These are phyloP conservation scores for Rhinogobius similis DNA, from an alignment of 2,113 vertebrate species.

Conservation along the genomic window DNA sequence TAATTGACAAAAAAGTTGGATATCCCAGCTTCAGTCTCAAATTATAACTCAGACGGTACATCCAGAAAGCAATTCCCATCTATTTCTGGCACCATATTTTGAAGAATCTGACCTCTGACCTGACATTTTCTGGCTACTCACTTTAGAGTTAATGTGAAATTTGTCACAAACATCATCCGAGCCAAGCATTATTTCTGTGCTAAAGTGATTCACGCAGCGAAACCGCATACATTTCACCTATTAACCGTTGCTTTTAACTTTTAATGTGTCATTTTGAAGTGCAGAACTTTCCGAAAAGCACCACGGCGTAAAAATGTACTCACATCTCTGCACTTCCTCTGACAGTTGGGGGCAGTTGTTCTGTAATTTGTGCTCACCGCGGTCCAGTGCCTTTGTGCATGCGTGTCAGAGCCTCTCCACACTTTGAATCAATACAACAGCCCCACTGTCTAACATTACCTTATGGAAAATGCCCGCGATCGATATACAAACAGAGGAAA, in stretches of 20 bases:
- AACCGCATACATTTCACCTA: neutral
- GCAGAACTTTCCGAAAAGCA: neutral
- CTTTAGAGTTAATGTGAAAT: too few relatives aligned
- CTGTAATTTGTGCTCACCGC: conserved; percentile 3
- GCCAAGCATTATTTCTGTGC: too few relatives aligned
- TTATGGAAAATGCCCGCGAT: conserved; percentile 3
- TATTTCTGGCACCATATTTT: too few relatives aligned
- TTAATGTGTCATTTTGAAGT: neutral
- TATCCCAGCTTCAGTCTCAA: too few relatives aligned
- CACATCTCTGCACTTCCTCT: neutral
- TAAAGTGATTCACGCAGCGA: neutral
- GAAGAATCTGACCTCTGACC: too few relatives aligned
- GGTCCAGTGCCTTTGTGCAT: neutral
- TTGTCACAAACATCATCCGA: too few relatives aligned
- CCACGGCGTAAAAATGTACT: neutral
- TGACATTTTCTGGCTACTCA: too few relatives aligned
- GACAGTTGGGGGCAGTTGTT: conserved; percentile 1
- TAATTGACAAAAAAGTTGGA: too few relatives aligned
- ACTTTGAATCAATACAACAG: conserved; percentile 13
- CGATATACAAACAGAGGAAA: neutral
- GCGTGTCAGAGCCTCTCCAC: conserved; percentile 10
- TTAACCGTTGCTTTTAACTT: neutral
- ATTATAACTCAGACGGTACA: too few relatives aligned
- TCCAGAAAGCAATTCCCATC: too few relatives aligned
- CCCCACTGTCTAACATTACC: neutral